Evolutionary conservation across 2,888 invertebrate species (phyloP).

Genomic region (Galeruca laticollis): DNA sequence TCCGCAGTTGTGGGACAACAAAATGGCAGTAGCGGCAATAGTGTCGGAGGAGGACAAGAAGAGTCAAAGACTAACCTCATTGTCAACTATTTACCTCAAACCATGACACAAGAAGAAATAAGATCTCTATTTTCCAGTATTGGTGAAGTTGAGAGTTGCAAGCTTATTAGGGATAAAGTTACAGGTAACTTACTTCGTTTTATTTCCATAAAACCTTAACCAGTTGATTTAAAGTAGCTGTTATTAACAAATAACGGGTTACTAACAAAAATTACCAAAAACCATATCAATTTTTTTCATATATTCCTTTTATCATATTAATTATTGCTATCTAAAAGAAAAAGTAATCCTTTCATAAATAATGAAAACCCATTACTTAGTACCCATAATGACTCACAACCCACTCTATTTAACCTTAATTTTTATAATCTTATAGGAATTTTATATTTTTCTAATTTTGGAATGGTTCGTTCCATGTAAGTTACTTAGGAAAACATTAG

Average conservation of each 20-base stretch:
- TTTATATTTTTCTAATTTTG: no score
- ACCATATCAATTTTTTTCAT: no score
- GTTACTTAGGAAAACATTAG: no score
- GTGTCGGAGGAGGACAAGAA: slow-evolving; percentile 76
- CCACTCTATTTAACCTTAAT: no score
- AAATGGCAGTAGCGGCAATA: slow-evolving; percentile 78
- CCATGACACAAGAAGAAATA: slow-evolving; percentile 99
- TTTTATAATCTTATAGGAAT: no score
- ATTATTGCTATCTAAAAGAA: not conserved
- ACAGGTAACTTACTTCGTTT: slow-evolving; percentile 74
- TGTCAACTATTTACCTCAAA: slow-evolving; percentile 99
- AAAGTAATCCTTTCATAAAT: not conserved
- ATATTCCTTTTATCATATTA: no score
- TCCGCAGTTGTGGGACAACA: slow-evolving; percentile 84
- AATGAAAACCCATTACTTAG: no score
- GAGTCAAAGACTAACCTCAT: slow-evolving; percentile 99
- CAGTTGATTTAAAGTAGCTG: not conserved
- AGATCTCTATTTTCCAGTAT: slow-evolving; percentile 97
- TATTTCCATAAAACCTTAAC: not conserved
- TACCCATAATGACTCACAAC: no score
- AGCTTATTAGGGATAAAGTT: slow-evolving; percentile 98
- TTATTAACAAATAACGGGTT: not conserved
- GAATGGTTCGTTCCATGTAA: no score
- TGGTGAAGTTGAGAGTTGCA: slow-evolving; percentile 99
- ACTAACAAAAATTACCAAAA: no score